A percentile compares a stretch with the other conserved stretches of the same genome.
Conservation (phyloP, 2,113 vertebrate species). For the Vulpes vulpes region DNA sequence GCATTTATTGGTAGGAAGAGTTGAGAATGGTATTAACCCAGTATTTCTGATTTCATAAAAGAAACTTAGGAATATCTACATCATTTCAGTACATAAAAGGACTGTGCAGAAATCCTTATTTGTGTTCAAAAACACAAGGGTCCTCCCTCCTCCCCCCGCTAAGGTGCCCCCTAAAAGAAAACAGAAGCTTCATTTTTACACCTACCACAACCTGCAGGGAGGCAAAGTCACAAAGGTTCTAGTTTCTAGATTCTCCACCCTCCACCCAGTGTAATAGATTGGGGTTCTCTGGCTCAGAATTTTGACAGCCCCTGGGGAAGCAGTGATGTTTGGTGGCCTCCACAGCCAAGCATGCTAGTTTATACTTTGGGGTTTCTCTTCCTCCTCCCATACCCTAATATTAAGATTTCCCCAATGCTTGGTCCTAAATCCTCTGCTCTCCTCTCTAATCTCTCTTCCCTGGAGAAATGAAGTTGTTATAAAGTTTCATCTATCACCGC, state of each 20-base stretch:
- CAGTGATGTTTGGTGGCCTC: neutral
- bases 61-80: neutral
- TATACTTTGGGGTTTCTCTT: constrained; percentile 20
- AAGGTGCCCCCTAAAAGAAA: neutral
- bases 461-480: constrained; percentile 30
- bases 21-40: constrained; percentile 30
- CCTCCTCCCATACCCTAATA: neutral
- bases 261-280: neutral
- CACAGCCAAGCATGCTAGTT: neutral
- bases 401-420: constrained; percentile 52
- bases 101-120: neutral
- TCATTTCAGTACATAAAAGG: constrained; percentile 10
- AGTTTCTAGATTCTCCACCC: neutral
- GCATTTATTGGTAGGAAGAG: constrained; percentile 31
- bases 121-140: neutral
- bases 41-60: constrained; percentile 36
- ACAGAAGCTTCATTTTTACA: neutral
- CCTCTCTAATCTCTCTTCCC: constrained; percentile 48
- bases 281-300: constrained; percentile 12
- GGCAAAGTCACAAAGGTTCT: neutral
- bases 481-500: constrained; percentile 36
- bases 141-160: neutral
- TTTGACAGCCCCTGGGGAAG: neutral
- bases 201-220: neutral
- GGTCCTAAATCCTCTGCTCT: constrained; percentile 46